These are phyloP conservation scores for Poecilia velifera DNA, from an alignment of 2,797 vertebrate species.

Conservation along the genomic window DNA sequence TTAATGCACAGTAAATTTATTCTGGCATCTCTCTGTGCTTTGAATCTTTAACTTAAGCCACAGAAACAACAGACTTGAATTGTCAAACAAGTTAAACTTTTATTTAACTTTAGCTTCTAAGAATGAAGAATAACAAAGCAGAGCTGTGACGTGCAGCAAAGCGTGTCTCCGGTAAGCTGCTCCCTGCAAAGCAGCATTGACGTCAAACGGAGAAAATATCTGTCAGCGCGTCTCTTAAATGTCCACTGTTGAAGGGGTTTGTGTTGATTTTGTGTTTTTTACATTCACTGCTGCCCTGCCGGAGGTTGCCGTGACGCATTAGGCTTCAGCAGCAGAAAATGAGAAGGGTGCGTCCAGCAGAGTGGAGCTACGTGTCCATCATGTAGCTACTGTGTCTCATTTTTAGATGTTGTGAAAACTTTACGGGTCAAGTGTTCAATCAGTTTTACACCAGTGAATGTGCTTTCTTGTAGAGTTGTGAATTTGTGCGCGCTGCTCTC, in stretches of 20 bases:
- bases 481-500: constrained; percentile 16
- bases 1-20: neutral
- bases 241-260: constrained; percentile 8
- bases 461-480: neutral
- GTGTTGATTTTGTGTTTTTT: constrained; percentile 35
- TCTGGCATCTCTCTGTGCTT: neutral
- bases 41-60: neutral
- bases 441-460: too few relatives aligned
- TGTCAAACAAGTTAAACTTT: neutral
- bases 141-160: neutral
- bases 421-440: neutral
- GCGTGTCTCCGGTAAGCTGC: neutral
- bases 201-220: neutral
- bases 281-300: constrained; percentile 20
- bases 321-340: constrained; percentile 30
- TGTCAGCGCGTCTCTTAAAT: constrained; percentile 4
- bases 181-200: neutral
- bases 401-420: neutral
- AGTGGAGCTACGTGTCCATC: constrained; percentile 1
- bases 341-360: constrained; percentile 37
- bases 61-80: neutral
- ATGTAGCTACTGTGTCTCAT: neutral
- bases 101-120: neutral
- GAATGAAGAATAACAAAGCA: neutral
- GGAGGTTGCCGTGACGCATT: constrained; percentile 37